These are phyloP conservation scores for Rambutsinella grinnellia DNA, from an alignment of 2,888 invertebrate species.

Conservation along the genomic window DNA sequence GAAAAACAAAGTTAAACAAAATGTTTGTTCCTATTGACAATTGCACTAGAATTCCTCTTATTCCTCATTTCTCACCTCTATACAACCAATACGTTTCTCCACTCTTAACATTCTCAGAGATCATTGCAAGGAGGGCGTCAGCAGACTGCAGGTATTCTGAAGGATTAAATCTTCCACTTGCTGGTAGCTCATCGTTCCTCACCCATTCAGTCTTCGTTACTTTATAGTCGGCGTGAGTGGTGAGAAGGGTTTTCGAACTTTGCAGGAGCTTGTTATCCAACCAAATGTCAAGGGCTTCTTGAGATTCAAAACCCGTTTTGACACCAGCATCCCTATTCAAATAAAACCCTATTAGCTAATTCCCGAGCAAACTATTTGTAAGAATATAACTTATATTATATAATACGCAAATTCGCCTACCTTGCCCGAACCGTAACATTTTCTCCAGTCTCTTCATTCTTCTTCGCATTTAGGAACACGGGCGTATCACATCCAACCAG, in stretches of 20 bases:
- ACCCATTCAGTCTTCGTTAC: conserved; percentile 25
- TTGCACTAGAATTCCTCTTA: too few species aligned
- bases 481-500: conserved; percentile 22
- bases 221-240: conserved; percentile 2
- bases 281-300: conserved; percentile 34
- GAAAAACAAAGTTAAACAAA: neutral
- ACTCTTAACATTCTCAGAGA: conserved; percentile 5
- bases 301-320: neutral
- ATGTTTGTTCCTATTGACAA: neutral
- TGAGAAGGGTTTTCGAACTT: neutral
- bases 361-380: neutral
- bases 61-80: conserved; percentile 23
- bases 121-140: neutral
- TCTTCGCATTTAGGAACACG: neutral
- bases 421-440: conserved; percentile 13
- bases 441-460: neutral
- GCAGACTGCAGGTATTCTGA: conserved; percentile 1
- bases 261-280: conserved; percentile 30
- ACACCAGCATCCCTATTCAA: neutral
- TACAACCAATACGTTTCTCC: conserved; percentile 42
- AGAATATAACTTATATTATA: neutral
- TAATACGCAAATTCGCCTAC: conserved; percentile 15
- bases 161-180: conserved; percentile 9
- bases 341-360: neutral
- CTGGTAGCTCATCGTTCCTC: conserved; percentile 15